Evolutionary conservation across 2,888 invertebrate species (phyloP), one percentile per base, ranked within the genome.

Genomic region (Leptopilina drosophilae): DNA sequence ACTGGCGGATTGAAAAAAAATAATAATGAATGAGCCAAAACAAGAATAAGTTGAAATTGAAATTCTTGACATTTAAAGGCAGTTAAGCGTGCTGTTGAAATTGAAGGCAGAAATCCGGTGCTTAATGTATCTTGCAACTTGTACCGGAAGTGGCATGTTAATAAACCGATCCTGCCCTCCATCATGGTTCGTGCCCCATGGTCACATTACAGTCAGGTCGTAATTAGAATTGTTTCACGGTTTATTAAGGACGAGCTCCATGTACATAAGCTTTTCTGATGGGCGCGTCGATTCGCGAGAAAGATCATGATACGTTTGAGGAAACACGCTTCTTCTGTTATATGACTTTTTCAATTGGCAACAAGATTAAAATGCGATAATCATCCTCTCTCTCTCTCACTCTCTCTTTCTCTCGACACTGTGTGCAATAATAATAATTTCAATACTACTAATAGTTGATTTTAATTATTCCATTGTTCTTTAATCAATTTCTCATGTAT

Each of bases 191-290:
- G 33, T 73, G 53, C 56, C 12, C 69, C 69, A 53, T 73, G 53
- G 56, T 73, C 73, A 73, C 78, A 77, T 76, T 77, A 81, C 49
- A 80, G 80, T 82, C 82, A 83, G 80, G 82, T 85, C 82, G 85
- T 85, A 88, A 89, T 90, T 88, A 88, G 87, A 88, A 86, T 88
- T 84, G 86, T 88, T 89, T 88, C 88, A 87, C 84, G 86, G 86
- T 85, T 85, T 88, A 87, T 88, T 87, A 86, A 85, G 83, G 82
- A 85, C 83, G 80, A 49, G 80, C 73, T 80, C 73, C 81, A 66
- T 77, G 83, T 12, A 33, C 3, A 33, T 3, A 73, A 33, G 56
- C 80, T 77, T 73, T 78, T 64, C 49, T 80, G 62, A 75, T 83
- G 82, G 85, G 86, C 81, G 84, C 82, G 84, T 77, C 83, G 81